Percentiles rank a stretch among this genome's conserved stretches.
Evolutionary conservation across 2,797 vertebrate species (phyloP).

Genomic region (Phoeniculus purpureus): DNA sequence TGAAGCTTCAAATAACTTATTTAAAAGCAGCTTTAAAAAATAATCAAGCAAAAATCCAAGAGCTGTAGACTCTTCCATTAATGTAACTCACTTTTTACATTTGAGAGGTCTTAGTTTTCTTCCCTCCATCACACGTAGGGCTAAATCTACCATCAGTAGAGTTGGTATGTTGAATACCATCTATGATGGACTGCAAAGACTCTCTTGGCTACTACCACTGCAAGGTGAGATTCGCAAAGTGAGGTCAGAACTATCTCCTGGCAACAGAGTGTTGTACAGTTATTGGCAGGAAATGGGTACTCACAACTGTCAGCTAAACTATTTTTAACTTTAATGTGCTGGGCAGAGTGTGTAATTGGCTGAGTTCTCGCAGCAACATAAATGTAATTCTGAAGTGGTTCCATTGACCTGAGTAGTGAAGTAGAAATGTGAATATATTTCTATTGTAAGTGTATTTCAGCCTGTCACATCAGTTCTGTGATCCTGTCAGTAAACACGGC

Average conservation of each 20-base stretch:
- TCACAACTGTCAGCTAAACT: constrained; percentile 23
- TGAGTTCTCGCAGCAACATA: neutral
- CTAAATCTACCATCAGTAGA: neutral
- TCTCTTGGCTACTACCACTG: neutral
- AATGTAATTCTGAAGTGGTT: constrained; percentile 43
- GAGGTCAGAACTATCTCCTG: neutral
- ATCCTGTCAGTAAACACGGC: constrained; percentile 27
- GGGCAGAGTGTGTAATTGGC: neutral
- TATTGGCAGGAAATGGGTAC: constrained; percentile 35
- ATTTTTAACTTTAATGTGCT: constrained; percentile 41
- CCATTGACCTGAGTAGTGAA: constrained; percentile 45
- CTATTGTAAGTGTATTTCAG: constrained; percentile 16
- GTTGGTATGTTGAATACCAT: neutral
- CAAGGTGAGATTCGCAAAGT: neutral
- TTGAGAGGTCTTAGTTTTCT: neutral
- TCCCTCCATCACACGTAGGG: neutral
- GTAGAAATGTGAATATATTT: constrained; percentile 52
- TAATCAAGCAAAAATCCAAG: neutral
- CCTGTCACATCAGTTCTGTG: neutral
- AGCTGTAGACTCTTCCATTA: neutral
- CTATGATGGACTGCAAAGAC: neutral
- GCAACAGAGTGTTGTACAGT: neutral
- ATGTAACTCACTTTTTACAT: neutral
- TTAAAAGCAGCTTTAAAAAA: neutral
- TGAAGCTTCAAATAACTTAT: neutral